Conservation (phyloP, 2,113 vertebrate genomes). For the Bothrops jararaca region DNA sequence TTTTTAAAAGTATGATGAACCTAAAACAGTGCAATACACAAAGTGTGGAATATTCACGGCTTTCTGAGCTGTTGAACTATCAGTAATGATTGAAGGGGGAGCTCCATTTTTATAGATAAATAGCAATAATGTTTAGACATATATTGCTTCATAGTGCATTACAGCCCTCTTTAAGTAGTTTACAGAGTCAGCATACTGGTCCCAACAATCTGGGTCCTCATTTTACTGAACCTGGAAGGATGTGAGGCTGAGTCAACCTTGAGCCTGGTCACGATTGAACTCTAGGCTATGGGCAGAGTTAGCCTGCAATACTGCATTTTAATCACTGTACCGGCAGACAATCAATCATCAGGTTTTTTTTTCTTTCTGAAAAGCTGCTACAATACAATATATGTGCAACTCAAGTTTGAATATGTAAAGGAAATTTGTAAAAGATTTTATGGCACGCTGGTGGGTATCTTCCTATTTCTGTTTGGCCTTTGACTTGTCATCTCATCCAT, state of each 20-base stretch:
- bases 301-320: too few relatives aligned
- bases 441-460: background rate
- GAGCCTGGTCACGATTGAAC: too few relatives aligned
- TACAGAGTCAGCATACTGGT: too few relatives aligned
- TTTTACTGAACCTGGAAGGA: too few relatives aligned
- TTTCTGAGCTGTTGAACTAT: background rate
- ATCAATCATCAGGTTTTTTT: background rate
- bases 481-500: background rate
- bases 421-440: background rate
- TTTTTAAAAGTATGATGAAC: background rate
- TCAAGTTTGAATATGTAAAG: background rate
- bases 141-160: too few relatives aligned
- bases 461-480: constrained; percentile 19
- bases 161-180: too few relatives aligned
- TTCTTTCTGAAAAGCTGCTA: background rate
- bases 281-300: too few relatives aligned
- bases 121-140: background rate
- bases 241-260: too few relatives aligned
- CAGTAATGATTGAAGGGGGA: background rate
- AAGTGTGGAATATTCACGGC: background rate
- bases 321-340: too few relatives aligned
- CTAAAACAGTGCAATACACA: background rate
- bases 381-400: background rate
- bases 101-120: background rate
- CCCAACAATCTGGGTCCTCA: too few relatives aligned